A percentile compares a stretch with the other conserved stretches of the same genome.
phyloP scores from a whole-genome alignment of 2,888 invertebrate species.

The Crioceris asparagi region DNA sequence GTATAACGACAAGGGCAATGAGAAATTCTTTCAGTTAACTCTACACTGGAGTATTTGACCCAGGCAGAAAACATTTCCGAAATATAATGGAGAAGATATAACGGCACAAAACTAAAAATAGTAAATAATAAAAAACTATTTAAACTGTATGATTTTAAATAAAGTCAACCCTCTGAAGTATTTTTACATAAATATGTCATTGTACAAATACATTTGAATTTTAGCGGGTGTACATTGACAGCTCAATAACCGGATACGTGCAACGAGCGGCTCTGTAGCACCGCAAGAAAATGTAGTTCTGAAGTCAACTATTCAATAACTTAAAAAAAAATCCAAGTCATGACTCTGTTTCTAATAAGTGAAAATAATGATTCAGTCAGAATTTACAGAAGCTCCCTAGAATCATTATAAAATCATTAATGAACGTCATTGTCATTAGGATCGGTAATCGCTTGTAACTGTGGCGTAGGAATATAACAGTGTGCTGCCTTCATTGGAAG shows the following conservation, averaged over 20 bases:
- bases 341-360: neutral
- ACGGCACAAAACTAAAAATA: no score
- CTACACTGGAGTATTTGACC: no score
- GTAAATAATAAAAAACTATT: no score
- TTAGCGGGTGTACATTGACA: constrained; percentile 25
- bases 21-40: no score
- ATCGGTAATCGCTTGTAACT: neutral
- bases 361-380: neutral
- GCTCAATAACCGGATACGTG: constrained; percentile 19
- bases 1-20: no score
- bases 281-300: constrained; percentile 20
- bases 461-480: constrained; percentile 39
- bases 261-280: constrained; percentile 18
- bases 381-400: neutral
- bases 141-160: no score
- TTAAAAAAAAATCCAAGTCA: constrained; percentile 1
- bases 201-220: no score
- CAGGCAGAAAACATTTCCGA: no score
- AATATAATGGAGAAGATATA: no score
- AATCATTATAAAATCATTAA: neutral
- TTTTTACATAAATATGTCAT: no score
- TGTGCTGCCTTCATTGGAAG: constrained; percentile 29
- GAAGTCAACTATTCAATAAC: neutral
- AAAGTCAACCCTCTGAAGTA: no score
- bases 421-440: neutral